Evolutionary conservation across 2,797 vertebrate species (phyloP).

Genomic region (Lagothrix lagotricha): DNA sequence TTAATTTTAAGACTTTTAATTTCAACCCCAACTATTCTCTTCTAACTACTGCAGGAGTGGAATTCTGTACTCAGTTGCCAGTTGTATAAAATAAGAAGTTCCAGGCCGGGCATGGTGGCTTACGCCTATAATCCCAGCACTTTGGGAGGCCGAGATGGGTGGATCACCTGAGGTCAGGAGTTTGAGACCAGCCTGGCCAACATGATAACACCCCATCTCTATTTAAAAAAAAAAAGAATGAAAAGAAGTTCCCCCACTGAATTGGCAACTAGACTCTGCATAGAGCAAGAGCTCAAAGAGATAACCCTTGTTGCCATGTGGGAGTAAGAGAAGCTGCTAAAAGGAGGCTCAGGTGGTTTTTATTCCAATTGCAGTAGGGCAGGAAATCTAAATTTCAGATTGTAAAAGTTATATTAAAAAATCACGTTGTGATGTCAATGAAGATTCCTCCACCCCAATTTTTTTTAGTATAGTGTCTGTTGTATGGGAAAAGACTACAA

Average conservation of each 20-base stretch:
- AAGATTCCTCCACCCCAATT: not conserved
- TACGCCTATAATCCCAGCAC: too few species aligned
- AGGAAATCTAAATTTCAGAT: slow-evolving; percentile 25
- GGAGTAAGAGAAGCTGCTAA: not conserved
- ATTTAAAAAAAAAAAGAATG: too few species aligned
- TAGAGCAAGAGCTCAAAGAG: not conserved
- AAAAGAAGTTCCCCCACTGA: not conserved
- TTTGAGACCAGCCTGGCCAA: too few species aligned
- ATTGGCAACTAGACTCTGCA: not conserved
- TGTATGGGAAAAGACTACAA: not conserved
- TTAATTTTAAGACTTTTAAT: not conserved
- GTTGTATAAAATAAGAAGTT: not conserved
- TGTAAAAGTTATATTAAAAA: slow-evolving; percentile 15
- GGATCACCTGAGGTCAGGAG: too few species aligned
- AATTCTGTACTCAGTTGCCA: not conserved
- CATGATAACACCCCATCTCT: too few species aligned
- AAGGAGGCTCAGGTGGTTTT: slow-evolving; percentile 22
- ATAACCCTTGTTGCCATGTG: not conserved
- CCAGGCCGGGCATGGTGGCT: too few species aligned
- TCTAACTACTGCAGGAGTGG: not conserved
- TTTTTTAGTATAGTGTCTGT: not conserved
- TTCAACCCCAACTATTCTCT: not conserved
- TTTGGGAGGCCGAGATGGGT: too few species aligned
- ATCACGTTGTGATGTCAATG: not conserved
- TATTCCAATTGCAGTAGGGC: not conserved